Evolutionary conservation across 1,140 invertebrate species (phyloP).

Genomic region (Saxidomus purpurata): DNA sequence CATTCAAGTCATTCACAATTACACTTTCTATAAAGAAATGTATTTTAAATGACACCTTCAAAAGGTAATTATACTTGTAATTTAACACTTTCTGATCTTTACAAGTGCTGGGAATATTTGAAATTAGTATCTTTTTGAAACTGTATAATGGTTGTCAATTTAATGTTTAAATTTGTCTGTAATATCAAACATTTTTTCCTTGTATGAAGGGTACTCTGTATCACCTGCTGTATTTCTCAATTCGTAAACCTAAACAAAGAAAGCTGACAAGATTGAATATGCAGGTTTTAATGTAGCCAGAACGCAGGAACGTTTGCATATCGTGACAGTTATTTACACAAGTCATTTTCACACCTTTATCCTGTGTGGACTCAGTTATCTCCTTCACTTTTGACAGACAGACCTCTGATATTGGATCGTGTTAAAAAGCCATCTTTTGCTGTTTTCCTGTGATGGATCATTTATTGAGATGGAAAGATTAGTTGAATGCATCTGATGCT

Average conservation of each 20-base stretch:
- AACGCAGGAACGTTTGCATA: background rate
- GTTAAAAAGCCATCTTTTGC: background rate
- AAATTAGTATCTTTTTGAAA: background rate
- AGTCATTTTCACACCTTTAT: conserved; percentile 21
- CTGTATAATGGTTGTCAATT: conserved; percentile 3
- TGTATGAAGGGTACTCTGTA: background rate
- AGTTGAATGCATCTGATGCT: background rate
- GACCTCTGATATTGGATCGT: background rate
- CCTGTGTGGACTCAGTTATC: background rate
- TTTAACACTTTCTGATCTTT: too few species aligned
- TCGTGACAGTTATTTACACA: background rate
- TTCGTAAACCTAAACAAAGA: background rate
- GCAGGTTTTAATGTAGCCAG: background rate
- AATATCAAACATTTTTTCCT: background rate
- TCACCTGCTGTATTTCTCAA: conserved; percentile 11
- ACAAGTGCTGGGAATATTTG: background rate
- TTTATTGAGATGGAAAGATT: conserved; percentile 2
- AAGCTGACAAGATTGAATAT: background rate
- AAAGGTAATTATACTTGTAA: too few species aligned
- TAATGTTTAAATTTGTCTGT: background rate
- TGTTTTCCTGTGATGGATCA: background rate
- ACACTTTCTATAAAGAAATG: too few species aligned
- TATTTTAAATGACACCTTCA: too few species aligned
- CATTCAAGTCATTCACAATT: too few species aligned
- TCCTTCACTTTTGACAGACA: conserved; percentile 1